A percentile compares a stretch with the other conserved stretches of the same genome.
Evolutionary conservation across 2,888 invertebrate species (phyloP).

Genomic region (Parnassius glacialis): DNA sequence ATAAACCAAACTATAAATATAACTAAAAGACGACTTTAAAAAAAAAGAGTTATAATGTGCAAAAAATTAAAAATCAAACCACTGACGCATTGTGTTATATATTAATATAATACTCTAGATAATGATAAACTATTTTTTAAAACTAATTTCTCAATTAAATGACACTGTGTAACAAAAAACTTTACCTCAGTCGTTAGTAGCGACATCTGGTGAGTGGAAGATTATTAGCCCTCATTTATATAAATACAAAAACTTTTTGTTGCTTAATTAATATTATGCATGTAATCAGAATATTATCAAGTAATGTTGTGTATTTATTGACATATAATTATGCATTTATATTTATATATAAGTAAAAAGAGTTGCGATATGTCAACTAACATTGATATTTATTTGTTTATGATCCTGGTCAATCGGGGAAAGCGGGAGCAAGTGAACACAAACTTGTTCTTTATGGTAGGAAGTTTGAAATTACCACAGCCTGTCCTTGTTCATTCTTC

Average conservation of each 20-base stretch:
- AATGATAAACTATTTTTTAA: too few relatives aligned
- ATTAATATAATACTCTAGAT: too few relatives aligned
- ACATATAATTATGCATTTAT: slow-evolving; percentile 32
- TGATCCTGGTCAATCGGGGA: slow-evolving; percentile 64
- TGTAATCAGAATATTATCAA: not conserved
- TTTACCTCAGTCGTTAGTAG: too few relatives aligned
- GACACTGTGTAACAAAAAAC: too few relatives aligned
- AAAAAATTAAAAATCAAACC: too few relatives aligned
- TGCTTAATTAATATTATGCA: not conserved
- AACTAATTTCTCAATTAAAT: too few relatives aligned
- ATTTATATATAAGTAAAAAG: slow-evolving; percentile 8
- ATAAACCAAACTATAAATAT: too few relatives aligned
- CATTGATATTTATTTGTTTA: slow-evolving; percentile 69
- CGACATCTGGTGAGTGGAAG: too few relatives aligned
- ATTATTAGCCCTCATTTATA: too few relatives aligned
- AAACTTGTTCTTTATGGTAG: slow-evolving; percentile 75
- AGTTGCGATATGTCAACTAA: slow-evolving; percentile 46
- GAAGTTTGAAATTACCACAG: slow-evolving; percentile 59
- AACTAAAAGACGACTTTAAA: too few relatives aligned
- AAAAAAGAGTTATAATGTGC: too few relatives aligned
- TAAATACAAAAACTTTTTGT: not conserved
- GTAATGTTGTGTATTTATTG: slow-evolving; percentile 16
- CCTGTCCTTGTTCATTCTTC: slow-evolving; percentile 44
- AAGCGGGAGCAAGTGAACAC: slow-evolving; percentile 77
- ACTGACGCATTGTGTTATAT: too few relatives aligned